phyloP scores from a whole-genome alignment of 2,888 invertebrate genomes.

The Conomelus anceps region DNA sequence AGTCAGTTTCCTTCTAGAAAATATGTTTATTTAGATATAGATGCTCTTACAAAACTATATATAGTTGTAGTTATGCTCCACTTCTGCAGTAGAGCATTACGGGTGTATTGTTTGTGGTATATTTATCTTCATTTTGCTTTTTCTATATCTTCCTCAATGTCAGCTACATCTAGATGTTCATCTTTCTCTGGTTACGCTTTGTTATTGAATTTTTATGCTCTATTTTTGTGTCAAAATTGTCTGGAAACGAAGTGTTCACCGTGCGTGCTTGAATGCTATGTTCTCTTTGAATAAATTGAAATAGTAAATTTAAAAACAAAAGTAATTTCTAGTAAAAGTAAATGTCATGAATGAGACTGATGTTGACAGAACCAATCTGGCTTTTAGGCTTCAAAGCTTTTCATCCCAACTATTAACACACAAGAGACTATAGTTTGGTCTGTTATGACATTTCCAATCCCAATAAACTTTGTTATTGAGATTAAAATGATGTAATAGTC shows the following conservation, averaged over 20 bases:
- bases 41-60: background rate
- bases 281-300: background rate
- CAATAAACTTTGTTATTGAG: too few relatives aligned
- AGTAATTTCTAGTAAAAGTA: too few relatives aligned
- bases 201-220: background rate
- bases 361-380: too few relatives aligned
- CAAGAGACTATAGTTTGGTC: too few relatives aligned
- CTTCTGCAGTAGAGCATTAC: background rate
- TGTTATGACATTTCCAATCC: too few relatives aligned
- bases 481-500: too few relatives aligned
- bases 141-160: background rate
- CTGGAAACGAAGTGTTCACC: too few relatives aligned
- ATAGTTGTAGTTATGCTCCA: background rate
- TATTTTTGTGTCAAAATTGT: background rate
- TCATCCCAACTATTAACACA: too few relatives aligned
- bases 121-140: background rate
- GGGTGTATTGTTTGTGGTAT: background rate
- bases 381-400: too few relatives aligned
- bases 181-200: background rate
- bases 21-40: background rate
- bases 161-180: background rate
- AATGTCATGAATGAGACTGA: too few relatives aligned
- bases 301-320: too few relatives aligned
- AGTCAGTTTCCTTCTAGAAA: background rate
- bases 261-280: background rate